Base-by-base conservation (phyloP, 2,113 vertebrate species). In the Elgaria multicarinata region DNA sequence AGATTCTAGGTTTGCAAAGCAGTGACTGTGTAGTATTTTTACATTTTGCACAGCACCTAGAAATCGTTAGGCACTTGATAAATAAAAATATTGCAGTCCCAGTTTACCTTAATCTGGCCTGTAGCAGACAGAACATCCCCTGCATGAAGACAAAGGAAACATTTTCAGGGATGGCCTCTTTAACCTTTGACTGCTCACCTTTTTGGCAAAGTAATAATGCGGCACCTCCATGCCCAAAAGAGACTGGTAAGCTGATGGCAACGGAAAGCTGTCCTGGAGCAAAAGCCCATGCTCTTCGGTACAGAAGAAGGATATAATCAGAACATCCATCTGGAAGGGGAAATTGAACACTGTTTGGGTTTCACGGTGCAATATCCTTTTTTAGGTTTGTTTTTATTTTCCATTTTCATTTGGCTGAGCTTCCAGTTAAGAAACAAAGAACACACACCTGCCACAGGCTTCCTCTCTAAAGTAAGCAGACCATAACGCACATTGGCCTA, bases 221-320 rank as follows among this genome's bases (percentile, higher is more conserved):
- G 99, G 99, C 50, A 98, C 98, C 77, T 98, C 97, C 36, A 99
- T 91, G 46, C 98, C 99, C 26, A 99, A 97, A 39, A 99, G 97
- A 16, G 93, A 90, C 87, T 99, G 97, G 53, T 97, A 97, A 36
- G 96, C 77, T 1, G 97, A 86, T 18, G 98, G 98, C 94, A 97
- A 95, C 2, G 97, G 95, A 92, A 98, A 99, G 82, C 96, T 98
- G 90, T 99, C 99, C 58, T 99, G 98, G 28, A 99, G 97, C 88
- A 99, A 95, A 62, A 99, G 96, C 22, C 99, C 98, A 0, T 99
- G 97, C 83, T 99, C 99, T 92, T 99, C 98, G 0, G 98, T 98
- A 89, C 96, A 95, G 94, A 99, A 99, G 94, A 99, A 98, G 0
- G 98, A 99, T 86, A 99, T 94, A 82, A 99, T 97, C 83, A 97